Base-by-base conservation (phyloP, 2,113 vertebrate species). In the Anser brachyrhynchus region DNA sequence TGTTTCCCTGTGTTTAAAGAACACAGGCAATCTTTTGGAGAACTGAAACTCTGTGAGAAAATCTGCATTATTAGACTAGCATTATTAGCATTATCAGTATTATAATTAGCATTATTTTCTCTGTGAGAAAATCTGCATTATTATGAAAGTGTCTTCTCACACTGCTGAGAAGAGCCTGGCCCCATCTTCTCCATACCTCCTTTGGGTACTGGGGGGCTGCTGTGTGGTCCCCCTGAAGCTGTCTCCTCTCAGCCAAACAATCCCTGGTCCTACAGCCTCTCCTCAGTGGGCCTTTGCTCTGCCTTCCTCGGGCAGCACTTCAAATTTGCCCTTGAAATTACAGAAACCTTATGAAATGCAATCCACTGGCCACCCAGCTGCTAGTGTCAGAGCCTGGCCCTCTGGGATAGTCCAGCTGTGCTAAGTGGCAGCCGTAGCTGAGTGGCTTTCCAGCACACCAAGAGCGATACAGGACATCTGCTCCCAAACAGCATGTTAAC, bases 391-490 rank as follows among this genome's bases (percentile, higher is more conserved):
- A 91, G 67, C 64, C 39, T 89, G 89, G 33, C 55, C 22, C 0
- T 82, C 81, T 77, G 67, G 84, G 67, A 79, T 26, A 71, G 74
- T 19, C 58, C 96, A 94, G 77, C 91, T 94, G 84, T 64, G 81
- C 58, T 70, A 6, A 61, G 74, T 77, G 96, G 77, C 74, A 92
- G 78, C 77, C 58, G 4, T 28, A 46, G 46, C 13, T 62, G 66
- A 6, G 70, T 76, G 89, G 84, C 67, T 97, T 91, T 91, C 92
- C 81, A 87, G 87, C 77, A 93, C 84, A 93, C n/a, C 87, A 70
- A 87, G 70, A 82, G 33, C 4, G 19, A 14, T 19, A n/a, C 71
- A 55, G 67, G 71, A 89, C 91, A 95, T 95, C 87, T 96, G 96
- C 43, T 95, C 49, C 64, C 86, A 87, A 70, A 72, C 18, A 81